A percentile compares a stretch with the other conserved stretches of the same genome.
Evolutionary conservation across 2,888 invertebrate species (phyloP).

Genomic region (Standfussiana lucernea): DNA sequence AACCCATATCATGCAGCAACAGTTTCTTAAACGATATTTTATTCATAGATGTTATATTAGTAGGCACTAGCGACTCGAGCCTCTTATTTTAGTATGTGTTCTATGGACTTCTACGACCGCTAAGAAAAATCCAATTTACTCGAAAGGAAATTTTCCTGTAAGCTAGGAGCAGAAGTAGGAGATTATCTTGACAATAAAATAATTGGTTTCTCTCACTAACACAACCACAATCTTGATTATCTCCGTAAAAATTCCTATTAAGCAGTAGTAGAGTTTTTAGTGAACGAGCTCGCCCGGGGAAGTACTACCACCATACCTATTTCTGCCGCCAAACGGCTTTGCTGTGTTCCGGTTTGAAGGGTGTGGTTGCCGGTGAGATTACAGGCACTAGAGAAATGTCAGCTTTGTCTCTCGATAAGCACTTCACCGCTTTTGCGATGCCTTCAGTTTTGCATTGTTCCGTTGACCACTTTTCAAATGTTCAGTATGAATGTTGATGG

Average conservation of each 20-base stretch:
- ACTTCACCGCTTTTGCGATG: not conserved
- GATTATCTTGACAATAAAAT: not conserved
- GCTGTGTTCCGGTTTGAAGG: not conserved
- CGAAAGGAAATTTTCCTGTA: not conserved
- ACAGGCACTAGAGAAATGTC: slow-evolving; percentile 9
- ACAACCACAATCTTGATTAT: too few species aligned
- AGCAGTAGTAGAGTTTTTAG: slow-evolving; percentile 9
- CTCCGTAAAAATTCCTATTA: too few species aligned
- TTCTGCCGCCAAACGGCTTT: not conserved
- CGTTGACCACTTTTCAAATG: not conserved
- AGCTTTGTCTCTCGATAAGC: not conserved
- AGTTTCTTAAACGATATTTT: too few species aligned
- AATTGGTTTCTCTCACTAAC: too few species aligned
- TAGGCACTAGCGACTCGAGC: not conserved
- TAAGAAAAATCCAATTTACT: not conserved
- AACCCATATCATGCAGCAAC: not conserved
- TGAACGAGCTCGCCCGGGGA: slow-evolving; percentile 17
- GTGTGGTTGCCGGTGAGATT: not conserved
- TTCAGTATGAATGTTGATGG: too few species aligned
- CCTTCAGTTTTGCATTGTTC: not conserved
- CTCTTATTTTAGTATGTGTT: not conserved
- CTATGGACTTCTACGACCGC: not conserved
- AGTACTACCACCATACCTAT: slow-evolving; percentile 8
- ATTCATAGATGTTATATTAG: too few species aligned
- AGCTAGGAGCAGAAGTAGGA: not conserved